Percentiles rank a stretch among this genome's conserved stretches.
phyloP scores from a whole-genome alignment of 2,888 invertebrate species.

The Andrena marginata region DNA sequence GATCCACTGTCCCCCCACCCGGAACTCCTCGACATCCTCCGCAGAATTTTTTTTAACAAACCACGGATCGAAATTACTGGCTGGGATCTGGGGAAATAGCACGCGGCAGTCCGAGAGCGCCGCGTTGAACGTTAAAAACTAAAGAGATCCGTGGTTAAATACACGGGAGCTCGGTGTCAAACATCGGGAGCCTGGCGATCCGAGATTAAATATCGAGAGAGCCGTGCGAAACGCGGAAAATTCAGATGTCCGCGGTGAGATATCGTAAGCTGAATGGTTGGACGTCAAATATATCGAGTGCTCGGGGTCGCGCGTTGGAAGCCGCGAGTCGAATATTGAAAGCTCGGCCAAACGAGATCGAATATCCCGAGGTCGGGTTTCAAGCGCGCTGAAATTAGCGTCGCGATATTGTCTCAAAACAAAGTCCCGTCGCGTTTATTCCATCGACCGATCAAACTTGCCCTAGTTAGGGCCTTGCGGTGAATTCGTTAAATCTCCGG shows the following conservation, averaged over 20 bases:
- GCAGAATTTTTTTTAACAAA: background rate
- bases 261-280: slow-evolving; percentile 9
- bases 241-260: slow-evolving; percentile 5
- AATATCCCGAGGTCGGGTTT: background rate
- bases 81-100: too few relatives aligned
- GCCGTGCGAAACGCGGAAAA: background rate
- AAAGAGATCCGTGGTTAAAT: slow-evolving; percentile 1
- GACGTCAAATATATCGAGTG: slow-evolving; percentile 18
- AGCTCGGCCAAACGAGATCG: slow-evolving; percentile 1
- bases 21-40: background rate
- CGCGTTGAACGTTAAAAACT: background rate
- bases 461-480: slow-evolving; percentile 2
- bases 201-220: background rate
- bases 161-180: background rate
- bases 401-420: background rate
- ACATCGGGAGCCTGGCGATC: slow-evolving; percentile 1
- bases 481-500: slow-evolving; percentile 55
- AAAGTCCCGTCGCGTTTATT: slow-evolving; percentile 2
- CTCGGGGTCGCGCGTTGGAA: background rate
- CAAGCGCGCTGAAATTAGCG: slow-evolving; percentile 4
- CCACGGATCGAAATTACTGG: too few relatives aligned
- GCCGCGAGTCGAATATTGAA: slow-evolving; percentile 7
- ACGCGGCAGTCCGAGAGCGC: too few relatives aligned
- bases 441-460: slow-evolving; percentile 5
- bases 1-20: background rate